Conservation (phyloP, 2,888 invertebrate species). For the Aquatica leii region DNA sequence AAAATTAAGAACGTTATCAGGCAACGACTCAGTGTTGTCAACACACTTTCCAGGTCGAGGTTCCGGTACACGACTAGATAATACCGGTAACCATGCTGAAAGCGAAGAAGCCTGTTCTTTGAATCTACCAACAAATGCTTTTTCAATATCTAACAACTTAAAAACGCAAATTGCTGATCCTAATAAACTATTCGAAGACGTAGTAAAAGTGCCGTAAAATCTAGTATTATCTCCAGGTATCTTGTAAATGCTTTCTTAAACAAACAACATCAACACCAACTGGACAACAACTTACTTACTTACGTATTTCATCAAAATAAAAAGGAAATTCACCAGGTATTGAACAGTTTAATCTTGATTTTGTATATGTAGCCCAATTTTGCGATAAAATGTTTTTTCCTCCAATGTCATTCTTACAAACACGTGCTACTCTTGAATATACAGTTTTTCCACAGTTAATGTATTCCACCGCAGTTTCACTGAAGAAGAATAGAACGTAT, state of each 20-base stretch:
- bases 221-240: slow-evolving; percentile 88
- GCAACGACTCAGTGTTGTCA: slow-evolving; percentile 89
- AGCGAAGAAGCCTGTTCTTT: slow-evolving; percentile 94
- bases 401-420: slow-evolving; percentile 95
- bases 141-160: slow-evolving; percentile 87
- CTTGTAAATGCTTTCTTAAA: slow-evolving; percentile 92
- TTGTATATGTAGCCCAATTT: slow-evolving; percentile 96
- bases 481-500: slow-evolving; percentile 96
- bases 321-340: slow-evolving; percentile 98
- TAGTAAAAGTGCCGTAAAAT: slow-evolving; percentile 96
- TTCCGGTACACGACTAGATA: slow-evolving; percentile 89
- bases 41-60: slow-evolving; percentile 95
- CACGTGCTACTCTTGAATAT: slow-evolving; percentile 94
- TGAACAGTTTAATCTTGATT: slow-evolving; percentile 94
- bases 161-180: slow-evolving; percentile 98
- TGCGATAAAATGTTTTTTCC: slow-evolving; percentile 92
- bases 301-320: slow-evolving; percentile 98
- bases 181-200: slow-evolving; percentile 93
- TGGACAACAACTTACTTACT: slow-evolving; percentile 61
- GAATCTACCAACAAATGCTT: slow-evolving; percentile 93
- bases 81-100: slow-evolving; percentile 94
- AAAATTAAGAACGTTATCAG: slow-evolving; percentile 93
- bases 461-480: slow-evolving; percentile 95
- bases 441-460: slow-evolving; percentile 96
- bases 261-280: slow-evolving; percentile 5